phyloP scores from a whole-genome alignment of 2,888 invertebrate genomes.

The Hesperia comma region DNA sequence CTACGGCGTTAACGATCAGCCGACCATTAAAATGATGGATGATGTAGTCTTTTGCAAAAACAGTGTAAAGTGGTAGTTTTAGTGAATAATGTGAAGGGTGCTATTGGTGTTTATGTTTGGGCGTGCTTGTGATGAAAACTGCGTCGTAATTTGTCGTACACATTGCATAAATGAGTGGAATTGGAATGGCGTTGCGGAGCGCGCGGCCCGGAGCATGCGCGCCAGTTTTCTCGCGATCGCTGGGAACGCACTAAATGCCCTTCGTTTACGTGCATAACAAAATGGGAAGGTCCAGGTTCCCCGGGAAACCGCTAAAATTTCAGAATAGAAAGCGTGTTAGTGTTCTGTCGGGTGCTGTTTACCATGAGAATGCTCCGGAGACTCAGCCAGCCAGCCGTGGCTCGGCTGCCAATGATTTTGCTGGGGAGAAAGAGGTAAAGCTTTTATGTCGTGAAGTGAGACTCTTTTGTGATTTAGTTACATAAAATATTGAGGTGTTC shows the following conservation, averaged over 20 bases:
- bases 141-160: constrained; percentile 81
- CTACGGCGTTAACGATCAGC: constrained; percentile 75
- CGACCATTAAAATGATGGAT: constrained; percentile 81
- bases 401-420: constrained; percentile 74
- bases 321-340: constrained; percentile 93
- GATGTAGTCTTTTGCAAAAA: constrained; percentile 78
- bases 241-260: constrained; percentile 82
- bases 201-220: constrained; percentile 83
- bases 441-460: constrained; percentile 50
- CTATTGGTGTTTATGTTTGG: constrained; percentile 71
- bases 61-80: constrained; percentile 75
- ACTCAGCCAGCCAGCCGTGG: constrained; percentile 75
- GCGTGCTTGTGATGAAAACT: constrained; percentile 74
- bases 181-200: constrained; percentile 83
- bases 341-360: constrained; percentile 87
- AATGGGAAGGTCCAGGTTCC: constrained; percentile 93
- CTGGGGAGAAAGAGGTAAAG: constrained; percentile 81
- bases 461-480: constrained; percentile 51
- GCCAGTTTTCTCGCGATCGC: constrained; percentile 78
- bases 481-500: constrained; percentile 52
- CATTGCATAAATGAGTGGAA: constrained; percentile 83
- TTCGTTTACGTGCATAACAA: constrained; percentile 83
- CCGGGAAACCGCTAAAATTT: constrained; percentile 94
- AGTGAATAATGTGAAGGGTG: constrained; percentile 77
- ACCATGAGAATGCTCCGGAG: constrained; percentile 78